These are phyloP conservation scores for Falco concolor DNA, from an alignment of 2,797 vertebrate species.

Conservation along the genomic window DNA sequence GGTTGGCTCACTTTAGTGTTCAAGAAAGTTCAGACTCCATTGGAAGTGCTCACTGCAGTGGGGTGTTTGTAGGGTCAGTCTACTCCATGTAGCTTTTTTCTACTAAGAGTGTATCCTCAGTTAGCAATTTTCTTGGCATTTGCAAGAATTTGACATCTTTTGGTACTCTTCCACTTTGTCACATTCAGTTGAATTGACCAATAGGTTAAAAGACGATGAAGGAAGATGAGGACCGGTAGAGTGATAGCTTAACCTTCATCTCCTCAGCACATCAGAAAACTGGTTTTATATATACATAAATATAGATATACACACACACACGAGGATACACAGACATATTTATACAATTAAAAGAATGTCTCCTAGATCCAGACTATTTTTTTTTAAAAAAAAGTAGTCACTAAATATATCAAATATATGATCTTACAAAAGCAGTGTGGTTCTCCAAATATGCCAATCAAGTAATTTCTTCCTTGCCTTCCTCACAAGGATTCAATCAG, in stretches of 20 bases:
- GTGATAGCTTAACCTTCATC: neutral
- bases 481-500: neutral
- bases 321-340: neutral
- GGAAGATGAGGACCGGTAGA: neutral
- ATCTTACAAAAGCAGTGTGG: neutral
- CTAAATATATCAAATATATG: neutral
- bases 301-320: fast-evolving
- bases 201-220: neutral
- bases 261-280: neutral
- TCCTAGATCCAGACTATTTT: neutral
- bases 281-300: neutral
- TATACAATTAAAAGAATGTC: neutral
- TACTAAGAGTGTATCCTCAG: neutral
- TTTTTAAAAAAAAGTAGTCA: neutral
- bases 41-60: neutral
- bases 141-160: neutral
- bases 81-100: neutral
- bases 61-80: neutral
- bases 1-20: neutral
- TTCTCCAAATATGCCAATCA: neutral
- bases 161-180: neutral
- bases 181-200: neutral
- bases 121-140: neutral
- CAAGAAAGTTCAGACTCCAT: neutral
- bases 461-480: neutral